Percentiles rank a stretch among this genome's conserved stretches.
Conservation (phyloP, 2,888 invertebrate species). For the Buathra laborator region DNA sequence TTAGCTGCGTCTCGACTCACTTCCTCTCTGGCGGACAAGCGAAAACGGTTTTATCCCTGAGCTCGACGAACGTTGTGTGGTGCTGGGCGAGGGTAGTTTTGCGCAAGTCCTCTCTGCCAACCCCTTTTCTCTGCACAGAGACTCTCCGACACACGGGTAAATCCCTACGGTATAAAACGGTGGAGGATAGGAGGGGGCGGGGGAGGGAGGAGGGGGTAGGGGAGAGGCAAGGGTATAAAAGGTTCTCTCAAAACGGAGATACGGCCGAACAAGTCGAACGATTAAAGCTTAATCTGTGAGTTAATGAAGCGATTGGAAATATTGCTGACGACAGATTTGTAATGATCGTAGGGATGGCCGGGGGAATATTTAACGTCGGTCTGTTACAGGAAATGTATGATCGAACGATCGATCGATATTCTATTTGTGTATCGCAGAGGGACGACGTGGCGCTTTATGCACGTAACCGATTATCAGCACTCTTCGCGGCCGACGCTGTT, state of each 20-base stretch:
- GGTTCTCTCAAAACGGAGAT: conserved; percentile 28
- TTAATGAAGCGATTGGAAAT: conserved; percentile 46
- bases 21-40: conserved; percentile 46
- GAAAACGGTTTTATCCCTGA: conserved; percentile 49
- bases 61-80: conserved; percentile 32
- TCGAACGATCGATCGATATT: conserved; percentile 39
- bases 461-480: conserved; percentile 22
- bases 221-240: conserved; percentile 20
- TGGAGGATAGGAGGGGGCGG: background rate
- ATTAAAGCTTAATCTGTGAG: conserved; percentile 48
- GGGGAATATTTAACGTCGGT: conserved; percentile 1
- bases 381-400: conserved; percentile 2
- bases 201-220: too few relatives aligned
- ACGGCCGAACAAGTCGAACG: conserved; percentile 28
- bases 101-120: conserved; percentile 60
- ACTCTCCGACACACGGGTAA: conserved; percentile 14
- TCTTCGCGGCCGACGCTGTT: conserved; percentile 17
- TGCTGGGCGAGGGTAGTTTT: conserved; percentile 32
- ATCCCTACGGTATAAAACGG: conserved; percentile 41
- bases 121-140: conserved; percentile 29
- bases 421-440: conserved; percentile 43
- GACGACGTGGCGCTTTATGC: background rate
- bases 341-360: background rate
- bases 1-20: conserved; percentile 45
- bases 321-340: conserved; percentile 40